Evolutionary conservation across 1,140 invertebrate species (phyloP), one percentile per base, ranked within the genome.

Genomic region (Anadara kagoshimensis): DNA sequence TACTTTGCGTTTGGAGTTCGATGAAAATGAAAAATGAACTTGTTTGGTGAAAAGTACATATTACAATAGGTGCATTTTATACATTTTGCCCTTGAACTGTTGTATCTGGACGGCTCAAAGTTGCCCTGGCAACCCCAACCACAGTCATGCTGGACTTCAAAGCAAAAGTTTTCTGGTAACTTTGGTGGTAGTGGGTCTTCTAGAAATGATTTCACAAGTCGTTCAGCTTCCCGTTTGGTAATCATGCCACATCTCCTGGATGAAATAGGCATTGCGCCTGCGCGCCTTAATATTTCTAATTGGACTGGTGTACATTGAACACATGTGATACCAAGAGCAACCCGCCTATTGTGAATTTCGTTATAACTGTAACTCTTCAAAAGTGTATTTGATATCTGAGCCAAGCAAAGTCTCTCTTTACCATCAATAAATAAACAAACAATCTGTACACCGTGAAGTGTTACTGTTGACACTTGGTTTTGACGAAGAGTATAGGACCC

Each of bases 21-120:
- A 88, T 99, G 97, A 5, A 96, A 98, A 86, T 99, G 97, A 84
- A 99, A 99, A 77, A 99, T 98, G 90, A 99, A 99, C 88, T 99
- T 99, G 89, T 99, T 99, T 0, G 97, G 97, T 0, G 97, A 98
- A 87, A 98, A 98, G 88, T 98, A 98, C 44, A 97, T 90, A n/a
- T 95, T 94, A 86, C 97, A 99, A 84, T 93, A 94, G 16, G 92
- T 89, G 88, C 97, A 99, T 83, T 97, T 97, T 78, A 99, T 98
- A 88, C 97, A 99, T 90, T 98, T 98, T 7, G 97, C 97, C 43
- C 96, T 69, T 0, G 87, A 88, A 69, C 87, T 88, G 67, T 87
- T 89, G 69, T 89, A 92, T 69, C 97, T 92, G 0, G 96, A 94
- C 0, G 97, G 97, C 16, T 98, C 86, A 87, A 99, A 99, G 0